Percentiles rank a stretch among this genome's conserved stretches.
These are phyloP conservation scores for Microplitis demolitor DNA, from an alignment of 1,140 invertebrate species.

Conservation along the genomic window DNA sequence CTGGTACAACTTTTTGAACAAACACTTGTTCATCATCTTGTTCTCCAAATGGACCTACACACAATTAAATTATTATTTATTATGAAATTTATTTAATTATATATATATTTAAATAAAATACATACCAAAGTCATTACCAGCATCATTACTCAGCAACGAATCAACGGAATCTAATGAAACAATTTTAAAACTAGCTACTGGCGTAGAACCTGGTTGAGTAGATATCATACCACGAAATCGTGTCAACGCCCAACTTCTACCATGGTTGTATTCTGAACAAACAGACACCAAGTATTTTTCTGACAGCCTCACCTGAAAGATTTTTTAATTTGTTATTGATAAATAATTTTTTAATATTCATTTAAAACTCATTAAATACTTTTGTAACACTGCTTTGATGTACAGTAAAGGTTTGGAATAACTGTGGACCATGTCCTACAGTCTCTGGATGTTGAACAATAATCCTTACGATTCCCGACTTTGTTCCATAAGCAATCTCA, in stretches of 20 bases:
- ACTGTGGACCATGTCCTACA: constrained; percentile 94
- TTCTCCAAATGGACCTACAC: constrained; percentile 90
- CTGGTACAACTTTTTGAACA: constrained; percentile 95
- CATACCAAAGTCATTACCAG: constrained; percentile 80
- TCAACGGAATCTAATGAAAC: constrained; percentile 87
- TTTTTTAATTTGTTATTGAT: constrained; percentile 12
- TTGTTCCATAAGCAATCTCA: constrained; percentile 98
- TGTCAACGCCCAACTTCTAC: constrained; percentile 94
- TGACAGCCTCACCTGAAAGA: constrained; percentile 82
- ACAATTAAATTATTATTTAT: constrained; percentile 17
- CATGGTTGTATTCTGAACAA: constrained; percentile 97
- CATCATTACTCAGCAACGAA: constrained; percentile 74
- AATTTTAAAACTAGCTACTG: constrained; percentile 95
- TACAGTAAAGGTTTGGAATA: constrained; percentile 98
- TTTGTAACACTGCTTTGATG: constrained; percentile 95
- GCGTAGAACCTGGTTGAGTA: constrained; percentile 95
- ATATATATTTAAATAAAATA: not conserved
- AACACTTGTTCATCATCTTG: constrained; percentile 98
- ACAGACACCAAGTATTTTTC: constrained; percentile 97
- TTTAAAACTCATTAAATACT: constrained; percentile 58
- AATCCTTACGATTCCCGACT: constrained; percentile 91
- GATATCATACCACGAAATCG: constrained; percentile 96
- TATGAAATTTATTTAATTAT: constrained; percentile 15
- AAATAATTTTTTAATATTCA: constrained; percentile 8
- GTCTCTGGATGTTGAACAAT: constrained; percentile 99